Evolutionary conservation across 2,797 vertebrate species (phyloP).

Genomic region (Coccyzus lansbergi): DNA sequence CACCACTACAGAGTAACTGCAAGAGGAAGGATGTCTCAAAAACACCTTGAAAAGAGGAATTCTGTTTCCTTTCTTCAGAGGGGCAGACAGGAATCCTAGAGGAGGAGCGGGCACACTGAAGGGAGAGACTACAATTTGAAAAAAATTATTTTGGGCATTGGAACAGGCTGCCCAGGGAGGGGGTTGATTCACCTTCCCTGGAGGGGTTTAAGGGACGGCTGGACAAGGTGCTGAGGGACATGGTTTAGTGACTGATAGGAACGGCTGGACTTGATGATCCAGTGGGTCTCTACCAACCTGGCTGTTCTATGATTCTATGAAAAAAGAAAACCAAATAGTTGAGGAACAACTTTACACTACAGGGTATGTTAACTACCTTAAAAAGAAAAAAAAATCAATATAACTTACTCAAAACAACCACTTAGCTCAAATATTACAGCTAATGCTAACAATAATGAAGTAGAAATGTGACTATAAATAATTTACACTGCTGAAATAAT

Average conservation of each 20-base stretch:
- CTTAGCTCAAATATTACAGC: not conserved
- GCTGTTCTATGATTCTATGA: no score
- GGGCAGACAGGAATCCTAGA: not conserved
- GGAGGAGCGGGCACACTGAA: not conserved
- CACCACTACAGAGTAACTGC: not conserved
- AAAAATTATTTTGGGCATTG: not conserved
- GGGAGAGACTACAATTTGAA: not conserved
- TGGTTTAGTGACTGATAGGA: no score
- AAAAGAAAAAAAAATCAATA: not conserved
- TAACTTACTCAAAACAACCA: not conserved
- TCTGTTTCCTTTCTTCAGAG: not conserved
- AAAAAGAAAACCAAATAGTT: not conserved
- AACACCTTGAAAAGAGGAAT: not conserved
- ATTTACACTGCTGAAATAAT: not conserved
- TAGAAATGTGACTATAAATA: not conserved
- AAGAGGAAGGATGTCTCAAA: not conserved
- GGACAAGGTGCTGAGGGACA: no score
- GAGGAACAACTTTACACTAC: not conserved
- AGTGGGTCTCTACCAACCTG: no score
- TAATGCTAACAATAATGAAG: not conserved
- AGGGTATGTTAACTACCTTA: not conserved
- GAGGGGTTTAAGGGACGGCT: no score
- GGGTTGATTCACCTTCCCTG: no score
- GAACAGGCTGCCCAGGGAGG: no score
- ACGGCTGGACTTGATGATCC: no score